phyloP scores from a whole-genome alignment of 1,140 invertebrate genomes.

The Drosophila tsacasi region DNA sequence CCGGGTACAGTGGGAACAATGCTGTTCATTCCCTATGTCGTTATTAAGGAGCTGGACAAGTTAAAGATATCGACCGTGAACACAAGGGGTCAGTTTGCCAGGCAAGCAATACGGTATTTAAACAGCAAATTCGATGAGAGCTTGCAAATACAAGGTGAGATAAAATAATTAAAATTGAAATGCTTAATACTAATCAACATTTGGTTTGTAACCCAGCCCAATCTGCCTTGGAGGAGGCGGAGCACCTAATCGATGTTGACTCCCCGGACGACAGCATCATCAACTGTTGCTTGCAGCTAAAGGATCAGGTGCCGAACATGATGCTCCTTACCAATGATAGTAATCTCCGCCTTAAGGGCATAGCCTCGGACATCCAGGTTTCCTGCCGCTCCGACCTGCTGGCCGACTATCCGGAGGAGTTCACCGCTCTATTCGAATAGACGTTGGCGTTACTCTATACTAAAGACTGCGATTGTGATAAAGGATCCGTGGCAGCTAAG shows the following conservation, averaged over 20 bases:
- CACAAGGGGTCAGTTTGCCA: conserved; percentile 33
- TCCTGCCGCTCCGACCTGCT: conserved; percentile 62
- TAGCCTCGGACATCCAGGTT: conserved; percentile 65
- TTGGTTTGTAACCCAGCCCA: conserved; percentile 56
- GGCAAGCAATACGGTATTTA: conserved; percentile 73
- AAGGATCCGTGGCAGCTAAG: neutral
- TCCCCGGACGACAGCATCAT: conserved; percentile 78
- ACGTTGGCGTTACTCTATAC: neutral
- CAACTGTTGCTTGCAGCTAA: conserved; percentile 79
- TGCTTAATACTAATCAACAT: neutral
- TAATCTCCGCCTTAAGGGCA: conserved; percentile 78
- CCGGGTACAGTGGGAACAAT: conserved; percentile 34
- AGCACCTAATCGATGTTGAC: conserved; percentile 65
- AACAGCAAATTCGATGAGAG: conserved; percentile 69
- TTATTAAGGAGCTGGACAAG: conserved; percentile 72
- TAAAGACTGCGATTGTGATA: conserved; percentile 45
- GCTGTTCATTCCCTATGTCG: conserved; percentile 54
- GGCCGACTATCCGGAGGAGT: conserved; percentile 33
- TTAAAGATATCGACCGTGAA: conserved; percentile 47
- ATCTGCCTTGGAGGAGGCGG: conserved; percentile 64
- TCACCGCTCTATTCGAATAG: conserved; percentile 15
- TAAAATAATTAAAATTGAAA: too few species aligned
- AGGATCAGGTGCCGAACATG: conserved; percentile 58
- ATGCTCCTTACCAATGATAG: conserved; percentile 75
- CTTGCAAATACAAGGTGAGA: conserved; percentile 66